Evolutionary conservation across 1,140 invertebrate genomes (phyloP), one percentile per base, ranked within the genome.

Genomic region (Heliconius nattereri): DNA sequence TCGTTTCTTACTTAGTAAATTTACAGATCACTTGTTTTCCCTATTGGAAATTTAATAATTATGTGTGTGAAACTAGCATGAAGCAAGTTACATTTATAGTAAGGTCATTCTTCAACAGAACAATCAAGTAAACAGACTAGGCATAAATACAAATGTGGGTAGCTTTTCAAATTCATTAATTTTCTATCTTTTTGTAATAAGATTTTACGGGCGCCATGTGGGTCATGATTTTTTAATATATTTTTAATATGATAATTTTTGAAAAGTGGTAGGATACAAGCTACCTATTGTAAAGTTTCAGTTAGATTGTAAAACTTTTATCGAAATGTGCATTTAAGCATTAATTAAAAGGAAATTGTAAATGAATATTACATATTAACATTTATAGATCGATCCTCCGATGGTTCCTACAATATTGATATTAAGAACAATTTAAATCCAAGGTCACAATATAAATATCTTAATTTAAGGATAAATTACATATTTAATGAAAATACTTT

Each of bases 11-110:
- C 29, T 72, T 45, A 72, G 71, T 45, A 72, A 66, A 26, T 29
- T 66, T 66, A 29, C 26, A 66, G 26, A 73, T 73, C 60, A 29
- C 26, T 29, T 16, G 23, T n/a, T 29, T 29, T 29, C 60, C 60
- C 60, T 66, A 66, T 29, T 66, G 60, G 60, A 66, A 66, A 66
- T n/a, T 66, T 66, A 66, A 29, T 66, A 66, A 66, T 26, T 66
- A 66, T 66, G 26, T 29, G 23, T 66, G 60, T 66, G 60, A 66
- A 26, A 66, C 60, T 66, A 66, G 60, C 60, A 3, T 13, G 26
- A 26, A 66, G 23, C 60, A 3, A 11, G 26, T 66, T 66, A 66
- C 26, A 29, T 52, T 20, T 20, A 52, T 66, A 66, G 26, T 66
- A 11, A 29, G 7, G 23, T 26, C 23, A 3, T 66, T 66, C 13